Evolutionary conservation across 2,888 invertebrate species (phyloP).

Genomic region (Drosophila merina): DNA sequence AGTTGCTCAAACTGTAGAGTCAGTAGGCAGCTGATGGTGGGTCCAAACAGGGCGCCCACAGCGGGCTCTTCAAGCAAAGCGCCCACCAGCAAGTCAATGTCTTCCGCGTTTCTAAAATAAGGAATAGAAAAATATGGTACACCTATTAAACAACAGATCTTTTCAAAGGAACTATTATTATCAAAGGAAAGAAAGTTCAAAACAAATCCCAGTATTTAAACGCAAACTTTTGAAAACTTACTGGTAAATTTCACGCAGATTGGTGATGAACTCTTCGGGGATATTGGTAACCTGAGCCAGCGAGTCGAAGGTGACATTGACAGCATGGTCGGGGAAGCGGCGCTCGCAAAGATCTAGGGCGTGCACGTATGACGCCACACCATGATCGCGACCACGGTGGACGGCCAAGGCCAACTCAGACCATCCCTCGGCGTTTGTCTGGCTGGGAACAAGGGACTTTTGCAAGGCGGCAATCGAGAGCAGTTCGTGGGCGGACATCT

Average conservation of each 20-base stretch:
- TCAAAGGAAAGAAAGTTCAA: too few relatives aligned
- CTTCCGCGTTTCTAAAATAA: constrained; percentile 86
- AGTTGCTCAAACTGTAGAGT: constrained; percentile 92
- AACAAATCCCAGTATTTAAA: too few relatives aligned
- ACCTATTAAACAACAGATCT: not conserved
- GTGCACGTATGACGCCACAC: constrained; percentile 89
- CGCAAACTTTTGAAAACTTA: constrained; percentile 73
- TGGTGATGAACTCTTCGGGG: constrained; percentile 86
- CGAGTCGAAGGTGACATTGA: constrained; percentile 79
- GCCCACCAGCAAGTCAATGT: constrained; percentile 93
- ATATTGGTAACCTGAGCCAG: constrained; percentile 73
- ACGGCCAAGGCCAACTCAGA: constrained; percentile 86
- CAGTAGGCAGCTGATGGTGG: constrained; percentile 94
- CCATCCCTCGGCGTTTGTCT: constrained; percentile 85
- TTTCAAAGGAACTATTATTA: too few relatives aligned
- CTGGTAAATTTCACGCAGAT: constrained; percentile 89
- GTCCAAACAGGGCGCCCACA: constrained; percentile 93
- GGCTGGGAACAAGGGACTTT: constrained; percentile 80
- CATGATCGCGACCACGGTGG: constrained; percentile 91
- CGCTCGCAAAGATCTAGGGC: constrained; percentile 87
- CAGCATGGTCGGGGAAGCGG: constrained; percentile 61
- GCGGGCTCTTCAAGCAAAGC: constrained; percentile 92
- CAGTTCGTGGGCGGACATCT: constrained; percentile 87
- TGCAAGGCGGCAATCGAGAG: constrained; percentile 87
- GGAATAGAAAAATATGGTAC: not conserved